Percentiles rank a stretch among this genome's conserved stretches.
Conservation (phyloP, 2,888 invertebrate species). For the Poecilus cupreus region DNA sequence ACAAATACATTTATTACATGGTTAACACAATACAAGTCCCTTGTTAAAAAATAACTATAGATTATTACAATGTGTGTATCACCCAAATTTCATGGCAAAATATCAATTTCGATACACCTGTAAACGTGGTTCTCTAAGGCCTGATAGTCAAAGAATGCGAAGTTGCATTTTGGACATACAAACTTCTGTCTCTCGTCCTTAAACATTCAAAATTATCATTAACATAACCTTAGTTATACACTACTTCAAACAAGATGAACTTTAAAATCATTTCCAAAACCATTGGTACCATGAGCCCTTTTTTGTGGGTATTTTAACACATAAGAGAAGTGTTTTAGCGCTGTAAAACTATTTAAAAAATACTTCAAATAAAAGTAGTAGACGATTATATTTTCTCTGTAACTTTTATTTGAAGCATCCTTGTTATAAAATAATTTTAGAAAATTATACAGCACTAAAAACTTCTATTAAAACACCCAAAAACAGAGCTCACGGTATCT, state of each 20-base stretch:
- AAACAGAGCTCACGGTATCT: too few relatives aligned
- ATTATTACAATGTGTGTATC: background rate
- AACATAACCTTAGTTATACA: background rate
- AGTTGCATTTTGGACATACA: constrained; percentile 64
- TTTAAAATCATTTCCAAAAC: background rate
- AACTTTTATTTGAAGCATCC: too few relatives aligned
- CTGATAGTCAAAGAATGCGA: constrained; percentile 63
- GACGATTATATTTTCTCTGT: too few relatives aligned
- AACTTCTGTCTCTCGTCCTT: constrained; percentile 49
- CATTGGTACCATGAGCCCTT: constrained; percentile 23
- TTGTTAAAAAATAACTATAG: background rate
- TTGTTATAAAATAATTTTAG: too few relatives aligned
- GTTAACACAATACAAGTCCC: background rate
- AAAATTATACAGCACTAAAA: too few relatives aligned
- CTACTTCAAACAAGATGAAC: background rate
- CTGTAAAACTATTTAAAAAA: too few relatives aligned
- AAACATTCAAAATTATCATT: background rate
- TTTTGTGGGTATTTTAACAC: too few relatives aligned
- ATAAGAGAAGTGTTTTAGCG: background rate
- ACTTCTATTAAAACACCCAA: too few relatives aligned
- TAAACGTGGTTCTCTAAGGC: constrained; percentile 66
- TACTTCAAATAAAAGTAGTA: too few relatives aligned
- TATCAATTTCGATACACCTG: constrained; percentile 63
- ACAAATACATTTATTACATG: background rate
- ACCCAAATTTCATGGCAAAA: background rate